Evolutionary conservation across 53 echinoderm and acorn worm genomes (phyloP).

Genomic region (Echinarachnius parma): DNA sequence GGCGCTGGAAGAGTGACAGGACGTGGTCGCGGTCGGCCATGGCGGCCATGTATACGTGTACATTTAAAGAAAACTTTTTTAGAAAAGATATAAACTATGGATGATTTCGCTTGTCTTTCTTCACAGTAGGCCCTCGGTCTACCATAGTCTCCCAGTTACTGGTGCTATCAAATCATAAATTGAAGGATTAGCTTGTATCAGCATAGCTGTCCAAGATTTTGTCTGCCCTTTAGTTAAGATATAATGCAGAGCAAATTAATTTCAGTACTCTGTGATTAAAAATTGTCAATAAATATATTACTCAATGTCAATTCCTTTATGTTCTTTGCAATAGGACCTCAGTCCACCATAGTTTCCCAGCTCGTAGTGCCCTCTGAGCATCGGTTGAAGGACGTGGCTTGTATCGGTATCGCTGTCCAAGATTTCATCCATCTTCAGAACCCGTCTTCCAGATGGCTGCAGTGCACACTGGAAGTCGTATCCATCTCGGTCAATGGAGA

Average conservation of each 20-base stretch:
- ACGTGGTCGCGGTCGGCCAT: no score
- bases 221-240: no score
- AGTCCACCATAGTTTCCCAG: constrained; percentile 20
- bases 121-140: background rate
- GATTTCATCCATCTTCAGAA: constrained; percentile 68
- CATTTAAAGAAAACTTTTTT: no score
- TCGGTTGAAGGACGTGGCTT: constrained; percentile 80
- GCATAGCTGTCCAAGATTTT: constrained; percentile 73
- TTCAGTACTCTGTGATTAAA: no score
- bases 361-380: constrained; percentile 60
- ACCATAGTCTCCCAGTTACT: constrained; percentile 39
- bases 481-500: constrained; percentile 76
- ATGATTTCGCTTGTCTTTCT: no score
- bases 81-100: no score
- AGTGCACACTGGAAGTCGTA: constrained; percentile 78
- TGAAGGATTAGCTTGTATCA: constrained; percentile 83
- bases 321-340: background rate
- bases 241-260: no score
- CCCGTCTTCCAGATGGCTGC: constrained; percentile 74
- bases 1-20: no score
- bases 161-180: constrained; percentile 58
- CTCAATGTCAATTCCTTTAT: background rate
- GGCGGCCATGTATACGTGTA: no score
- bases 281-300: background rate
- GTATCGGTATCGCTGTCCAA: constrained; percentile 86